Percentiles rank a stretch among this genome's conserved stretches.
Evolutionary conservation across 2,888 invertebrate genomes (phyloP).

Genomic region (Stenodera caucasica): DNA sequence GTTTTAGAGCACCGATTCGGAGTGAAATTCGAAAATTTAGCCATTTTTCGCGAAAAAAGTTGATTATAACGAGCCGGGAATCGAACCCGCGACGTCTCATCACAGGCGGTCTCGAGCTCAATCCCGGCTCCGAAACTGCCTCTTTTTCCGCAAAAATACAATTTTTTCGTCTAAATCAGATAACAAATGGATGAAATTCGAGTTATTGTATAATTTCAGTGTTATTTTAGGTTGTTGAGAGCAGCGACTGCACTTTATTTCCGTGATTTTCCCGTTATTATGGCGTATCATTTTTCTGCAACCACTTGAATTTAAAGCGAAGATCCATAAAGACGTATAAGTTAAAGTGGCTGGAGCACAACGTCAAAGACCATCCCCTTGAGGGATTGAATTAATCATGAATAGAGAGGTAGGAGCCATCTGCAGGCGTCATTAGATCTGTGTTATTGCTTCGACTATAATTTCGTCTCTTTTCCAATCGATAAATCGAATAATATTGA

Average conservation of each 20-base stretch:
- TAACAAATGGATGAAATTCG: background rate
- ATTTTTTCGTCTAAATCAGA: too few relatives aligned
- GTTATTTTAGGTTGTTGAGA: background rate
- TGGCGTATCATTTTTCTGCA: constrained; percentile 19
- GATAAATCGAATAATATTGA: background rate
- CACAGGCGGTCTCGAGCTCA: too few relatives aligned
- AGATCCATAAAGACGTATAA: constrained; percentile 42
- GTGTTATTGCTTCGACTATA: constrained; percentile 15
- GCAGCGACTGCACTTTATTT: background rate
- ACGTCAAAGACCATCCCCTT: constrained; percentile 33
- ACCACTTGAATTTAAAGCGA: constrained; percentile 38
- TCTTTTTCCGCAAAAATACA: too few relatives aligned
- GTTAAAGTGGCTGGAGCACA: constrained; percentile 36
- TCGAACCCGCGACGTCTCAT: too few relatives aligned
- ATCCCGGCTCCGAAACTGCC: too few relatives aligned
- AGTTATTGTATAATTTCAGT: background rate
- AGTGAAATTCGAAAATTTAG: too few relatives aligned
- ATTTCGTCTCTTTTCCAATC: background rate
- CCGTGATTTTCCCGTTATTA: too few relatives aligned
- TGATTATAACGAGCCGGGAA: too few relatives aligned
- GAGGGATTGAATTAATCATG: constrained; percentile 33
- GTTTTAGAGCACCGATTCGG: background rate
- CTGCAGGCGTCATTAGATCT: constrained; percentile 28
- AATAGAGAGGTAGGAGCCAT: constrained; percentile 28
- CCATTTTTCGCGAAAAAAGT: too few relatives aligned